Percentiles rank a stretch among this genome's conserved stretches.
Conservation (phyloP, 2,113 vertebrate species). For the Pollimyrus isidori region DNA sequence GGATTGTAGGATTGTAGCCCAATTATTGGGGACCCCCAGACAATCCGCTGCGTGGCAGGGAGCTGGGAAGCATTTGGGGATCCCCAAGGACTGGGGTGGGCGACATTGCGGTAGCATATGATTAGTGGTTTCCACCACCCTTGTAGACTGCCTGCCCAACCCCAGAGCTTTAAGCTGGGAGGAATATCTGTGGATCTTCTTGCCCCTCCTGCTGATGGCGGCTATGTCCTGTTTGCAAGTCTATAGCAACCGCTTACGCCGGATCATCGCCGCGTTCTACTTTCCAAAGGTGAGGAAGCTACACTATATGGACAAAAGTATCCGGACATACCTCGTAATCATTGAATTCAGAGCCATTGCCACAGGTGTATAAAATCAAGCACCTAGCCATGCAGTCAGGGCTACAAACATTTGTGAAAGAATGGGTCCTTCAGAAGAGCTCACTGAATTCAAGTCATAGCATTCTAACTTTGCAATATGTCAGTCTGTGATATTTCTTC, state of each 20-base stretch:
- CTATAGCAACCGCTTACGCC: constrained; percentile 68
- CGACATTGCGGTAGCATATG: background rate
- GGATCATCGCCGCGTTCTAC: constrained; percentile 68
- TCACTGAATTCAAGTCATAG: no score
- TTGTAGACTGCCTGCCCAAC: constrained; percentile 60
- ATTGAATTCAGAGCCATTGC: background rate
- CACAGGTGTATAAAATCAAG: background rate
- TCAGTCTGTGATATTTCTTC: background rate
- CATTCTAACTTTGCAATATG: background rate
- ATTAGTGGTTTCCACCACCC: background rate
- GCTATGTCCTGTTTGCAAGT: constrained; percentile 67
- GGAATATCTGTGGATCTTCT: constrained; percentile 44
- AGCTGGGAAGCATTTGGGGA: background rate
- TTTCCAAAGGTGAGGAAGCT: constrained; percentile 68
- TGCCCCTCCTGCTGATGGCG: constrained; percentile 43
- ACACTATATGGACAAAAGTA: background rate
- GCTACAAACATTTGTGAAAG: background rate
- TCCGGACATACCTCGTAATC: background rate
- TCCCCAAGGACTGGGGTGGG: background rate
- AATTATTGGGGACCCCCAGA: background rate
- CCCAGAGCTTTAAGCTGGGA: constrained; percentile 34
- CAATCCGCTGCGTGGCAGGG: background rate
- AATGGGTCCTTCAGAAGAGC: no score
- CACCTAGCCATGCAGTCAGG: background rate
- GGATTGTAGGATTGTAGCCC: background rate